Percentiles rank a stretch among this genome's conserved stretches.
phyloP scores from a whole-genome alignment of 1,140 invertebrate genomes.

The Chironomus striatipennis region DNA sequence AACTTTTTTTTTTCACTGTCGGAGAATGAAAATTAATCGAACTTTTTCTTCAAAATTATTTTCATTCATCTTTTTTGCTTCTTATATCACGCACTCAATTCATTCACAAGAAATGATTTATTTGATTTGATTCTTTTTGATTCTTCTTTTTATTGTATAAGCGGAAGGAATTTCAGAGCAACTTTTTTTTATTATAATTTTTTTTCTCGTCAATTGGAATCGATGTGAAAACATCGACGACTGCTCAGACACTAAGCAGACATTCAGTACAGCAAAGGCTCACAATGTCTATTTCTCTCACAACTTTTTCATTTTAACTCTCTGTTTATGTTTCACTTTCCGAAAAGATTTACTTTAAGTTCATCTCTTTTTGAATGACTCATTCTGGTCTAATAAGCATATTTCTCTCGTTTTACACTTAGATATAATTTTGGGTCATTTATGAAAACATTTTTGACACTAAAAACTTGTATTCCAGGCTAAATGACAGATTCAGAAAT shows the following conservation, averaged over 20 bases:
- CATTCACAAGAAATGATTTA: neutral
- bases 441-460: too few species aligned
- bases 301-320: neutral
- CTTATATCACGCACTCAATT: neutral
- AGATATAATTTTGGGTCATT: too few species aligned
- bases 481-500: too few species aligned
- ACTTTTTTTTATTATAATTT: neutral
- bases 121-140: neutral
- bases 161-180: neutral
- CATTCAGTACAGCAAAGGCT: neutral
- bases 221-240: conserved; percentile 6
- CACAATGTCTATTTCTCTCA: neutral
- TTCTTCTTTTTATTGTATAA: neutral
- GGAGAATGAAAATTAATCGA: neutral
- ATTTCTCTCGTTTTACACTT: too few species aligned
- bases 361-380: too few species aligned
- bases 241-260: neutral
- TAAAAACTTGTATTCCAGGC: too few species aligned
- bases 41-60: neutral
- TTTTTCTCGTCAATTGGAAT: neutral
- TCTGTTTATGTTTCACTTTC: conserved; percentile 2
- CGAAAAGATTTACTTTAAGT: neutral
- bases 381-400: too few species aligned
- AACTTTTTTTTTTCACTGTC: neutral
- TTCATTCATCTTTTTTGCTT: neutral